Percentiles rank a stretch among this genome's conserved stretches.
phyloP scores from a whole-genome alignment of 2,113 vertebrate genomes.

The Bostrychus sinensis region DNA sequence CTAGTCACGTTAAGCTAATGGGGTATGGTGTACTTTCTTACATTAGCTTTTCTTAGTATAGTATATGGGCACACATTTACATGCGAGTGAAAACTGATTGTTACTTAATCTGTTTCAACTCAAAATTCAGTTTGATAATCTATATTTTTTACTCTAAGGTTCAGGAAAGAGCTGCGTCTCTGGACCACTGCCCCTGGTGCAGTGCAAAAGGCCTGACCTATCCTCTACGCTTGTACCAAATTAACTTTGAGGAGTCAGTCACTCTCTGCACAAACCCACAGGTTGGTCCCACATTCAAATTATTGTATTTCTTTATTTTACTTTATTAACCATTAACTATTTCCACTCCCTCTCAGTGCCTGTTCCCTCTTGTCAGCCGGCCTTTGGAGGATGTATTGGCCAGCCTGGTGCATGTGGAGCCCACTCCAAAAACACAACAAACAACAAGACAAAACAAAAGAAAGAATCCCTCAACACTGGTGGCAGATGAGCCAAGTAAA shows the following conservation, averaged over 20 bases:
- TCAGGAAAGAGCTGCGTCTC: constrained; percentile 59
- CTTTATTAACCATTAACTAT: not conserved
- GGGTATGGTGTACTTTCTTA: not conserved
- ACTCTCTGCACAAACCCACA: constrained; percentile 89
- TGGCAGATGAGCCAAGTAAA: constrained; percentile 43
- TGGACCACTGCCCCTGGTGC: constrained; percentile 87
- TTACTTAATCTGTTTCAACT: not conserved
- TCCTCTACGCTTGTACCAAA: constrained; percentile 81
- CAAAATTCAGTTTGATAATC: not conserved
- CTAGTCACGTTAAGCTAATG: not conserved
- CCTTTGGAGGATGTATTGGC: constrained; percentile 84
- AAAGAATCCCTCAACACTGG: constrained; percentile 53
- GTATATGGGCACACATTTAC: not conserved
- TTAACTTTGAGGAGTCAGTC: constrained; percentile 90
- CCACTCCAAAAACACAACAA: too few relatives aligned
- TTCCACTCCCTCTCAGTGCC: constrained; percentile 81
- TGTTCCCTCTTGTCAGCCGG: constrained; percentile 90
- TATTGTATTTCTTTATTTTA: not conserved
- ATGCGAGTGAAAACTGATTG: not conserved
- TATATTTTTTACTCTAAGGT: constrained; percentile 66
- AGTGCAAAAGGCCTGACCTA: constrained; percentile 82
- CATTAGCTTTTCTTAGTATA: not conserved
- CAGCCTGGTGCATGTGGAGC: constrained; percentile 69
- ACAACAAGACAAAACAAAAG: constrained; percentile 78
- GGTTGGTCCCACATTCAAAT: constrained; percentile 66